Base-by-base conservation (phyloP, 2,797 vertebrate species). In the Geotrypetes seraphini region DNA sequence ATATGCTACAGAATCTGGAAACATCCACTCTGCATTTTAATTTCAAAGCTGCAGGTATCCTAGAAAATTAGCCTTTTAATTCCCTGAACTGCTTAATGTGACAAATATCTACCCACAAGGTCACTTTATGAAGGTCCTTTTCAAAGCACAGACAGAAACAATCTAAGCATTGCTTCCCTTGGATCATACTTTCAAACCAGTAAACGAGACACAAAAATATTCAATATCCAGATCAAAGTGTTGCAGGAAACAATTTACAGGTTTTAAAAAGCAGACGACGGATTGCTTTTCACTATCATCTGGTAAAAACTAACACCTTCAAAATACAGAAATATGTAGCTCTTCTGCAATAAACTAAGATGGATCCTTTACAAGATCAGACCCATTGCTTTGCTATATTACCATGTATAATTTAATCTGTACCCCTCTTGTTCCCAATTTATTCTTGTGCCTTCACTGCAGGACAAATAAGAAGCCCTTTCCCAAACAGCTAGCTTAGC, bases 371-470 rank as follows among this genome's bases (percentile, higher is more conserved):
- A 35, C 6, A 40, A 27, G 42, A 56, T 55, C 22, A 54, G 28
- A 16, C 25, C 37, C 20, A 19, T 1, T 51, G 10, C 56, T 19
- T 36, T 57, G 47, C 47, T 62, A 57, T 53, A 53, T 64, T 58
- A 51, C 45, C 58, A 33, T 4, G 33, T 31, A 31, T 35, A 58
- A 53, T 36, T 57, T 56, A 30, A 33, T 38, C 13, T 22, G 12
- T 15, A 56, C 26, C 30, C 30, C 38, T 11, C 14, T 48, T 36
- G 37, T 19, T 27, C 3, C 27, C 66, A 57, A 52, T 37, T 54
- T 36, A n/a, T 2, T 43, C 25, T 53, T 55, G 57, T 38, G 48
- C 16, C 47, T 39, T 36, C 44, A 38, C 43, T 36, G 50, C 19
- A 17, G 24, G 39, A 35, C 35, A 55, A 59, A 53, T 18, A 33